A percentile compares a stretch with the other conserved stretches of the same genome.
These are phyloP conservation scores for Timema podura DNA, from an alignment of 2,888 invertebrate genomes.

Conservation along the genomic window DNA sequence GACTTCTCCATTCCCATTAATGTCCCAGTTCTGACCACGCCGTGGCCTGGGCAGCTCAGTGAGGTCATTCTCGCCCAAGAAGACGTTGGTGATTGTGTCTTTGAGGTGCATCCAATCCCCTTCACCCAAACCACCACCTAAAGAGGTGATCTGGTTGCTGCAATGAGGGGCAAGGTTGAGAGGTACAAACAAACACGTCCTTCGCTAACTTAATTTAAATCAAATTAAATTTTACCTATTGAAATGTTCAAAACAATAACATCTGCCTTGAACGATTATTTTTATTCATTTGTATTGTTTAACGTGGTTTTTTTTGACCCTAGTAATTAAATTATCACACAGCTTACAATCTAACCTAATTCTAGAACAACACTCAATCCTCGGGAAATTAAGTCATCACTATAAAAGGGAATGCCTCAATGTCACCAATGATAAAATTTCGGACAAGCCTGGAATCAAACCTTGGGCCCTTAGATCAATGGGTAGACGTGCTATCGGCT, in stretches of 20 bases:
- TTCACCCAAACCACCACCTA: slow-evolving; percentile 18
- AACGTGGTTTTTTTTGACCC: too few species aligned
- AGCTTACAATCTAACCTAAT: too few species aligned
- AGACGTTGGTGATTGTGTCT: slow-evolving; percentile 35
- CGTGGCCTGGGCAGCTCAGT: slow-evolving; percentile 32
- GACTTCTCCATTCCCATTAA: not conserved
- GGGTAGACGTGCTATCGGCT: too few species aligned
- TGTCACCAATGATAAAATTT: too few species aligned
- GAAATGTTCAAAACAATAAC: slow-evolving; percentile 17
- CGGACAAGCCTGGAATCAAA: too few species aligned
- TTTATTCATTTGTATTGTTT: too few species aligned
- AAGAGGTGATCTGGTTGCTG: slow-evolving; percentile 34
- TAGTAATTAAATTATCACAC: too few species aligned
- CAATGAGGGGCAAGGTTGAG: not conserved
- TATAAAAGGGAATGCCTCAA: too few species aligned
- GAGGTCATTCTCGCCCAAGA: slow-evolving; percentile 39
- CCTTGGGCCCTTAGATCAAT: too few species aligned
- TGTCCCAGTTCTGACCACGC: not conserved
- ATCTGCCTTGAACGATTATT: not conserved
- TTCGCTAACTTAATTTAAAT: too few species aligned
- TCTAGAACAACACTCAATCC: too few species aligned
- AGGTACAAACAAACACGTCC: not conserved
- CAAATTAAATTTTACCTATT: not conserved
- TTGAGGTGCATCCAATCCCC: slow-evolving; percentile 30
- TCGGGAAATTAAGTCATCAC: too few species aligned